phyloP scores from a whole-genome alignment of 2,888 invertebrate species.

The Macaria notata region DNA sequence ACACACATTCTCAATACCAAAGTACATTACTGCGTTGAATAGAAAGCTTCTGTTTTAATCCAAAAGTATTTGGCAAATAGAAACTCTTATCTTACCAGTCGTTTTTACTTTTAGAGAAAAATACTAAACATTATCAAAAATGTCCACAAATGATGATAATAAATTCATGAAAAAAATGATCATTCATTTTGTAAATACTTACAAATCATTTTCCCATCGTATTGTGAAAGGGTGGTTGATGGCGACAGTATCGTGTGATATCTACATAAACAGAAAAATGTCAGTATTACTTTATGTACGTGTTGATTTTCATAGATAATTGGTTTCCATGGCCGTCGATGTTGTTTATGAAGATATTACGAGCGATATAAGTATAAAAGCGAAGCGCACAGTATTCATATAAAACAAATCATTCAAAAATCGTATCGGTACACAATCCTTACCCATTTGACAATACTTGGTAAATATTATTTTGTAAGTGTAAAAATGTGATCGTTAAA shows the following conservation, averaged over 20 bases:
- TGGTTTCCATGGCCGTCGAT: constrained; percentile 19
- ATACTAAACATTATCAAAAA: constrained; percentile 22
- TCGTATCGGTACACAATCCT: constrained; percentile 58
- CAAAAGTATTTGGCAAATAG: constrained; percentile 18
- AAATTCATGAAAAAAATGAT: constrained; percentile 42
- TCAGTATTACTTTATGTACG: constrained; percentile 61
- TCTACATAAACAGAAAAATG: constrained; percentile 54
- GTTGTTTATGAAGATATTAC: constrained; percentile 63
- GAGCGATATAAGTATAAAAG: constrained; percentile 58
- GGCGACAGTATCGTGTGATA: constrained; percentile 56
- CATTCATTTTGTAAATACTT: constrained; percentile 64
- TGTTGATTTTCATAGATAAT: constrained; percentile 16
- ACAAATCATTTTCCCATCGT: constrained; percentile 36
- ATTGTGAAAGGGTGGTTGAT: constrained; percentile 35
- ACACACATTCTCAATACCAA: constrained; percentile 11
- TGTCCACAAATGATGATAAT: constrained; percentile 47
- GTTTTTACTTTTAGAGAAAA: constrained; percentile 18
- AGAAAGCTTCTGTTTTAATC: constrained; percentile 41
- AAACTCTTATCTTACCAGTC: constrained; percentile 39
- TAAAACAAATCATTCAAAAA: constrained; percentile 49
- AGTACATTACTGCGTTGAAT: constrained; percentile 57
- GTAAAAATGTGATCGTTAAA: constrained; percentile 71
- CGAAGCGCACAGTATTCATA: constrained; percentile 74
- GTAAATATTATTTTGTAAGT: constrained; percentile 78
- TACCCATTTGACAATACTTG: constrained; percentile 81